Percentiles rank a stretch among this genome's conserved stretches.
Conservation (phyloP, 2,888 invertebrate genomes). For the Norana najaformis region DNA sequence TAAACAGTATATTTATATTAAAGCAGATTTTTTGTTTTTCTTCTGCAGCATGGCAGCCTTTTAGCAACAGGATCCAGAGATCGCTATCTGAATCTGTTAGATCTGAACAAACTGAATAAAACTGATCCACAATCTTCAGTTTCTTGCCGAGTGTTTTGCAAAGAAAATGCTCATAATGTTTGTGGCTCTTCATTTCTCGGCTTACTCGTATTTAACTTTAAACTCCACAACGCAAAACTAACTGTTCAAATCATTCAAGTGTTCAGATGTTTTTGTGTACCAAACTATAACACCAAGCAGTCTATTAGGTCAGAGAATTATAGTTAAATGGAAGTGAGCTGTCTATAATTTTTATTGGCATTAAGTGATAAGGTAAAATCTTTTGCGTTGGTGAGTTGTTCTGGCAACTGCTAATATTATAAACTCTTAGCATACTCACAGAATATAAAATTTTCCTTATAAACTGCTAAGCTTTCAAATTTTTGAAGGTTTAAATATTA, state of each 20-base stretch:
- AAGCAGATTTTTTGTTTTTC: neutral
- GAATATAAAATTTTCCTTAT: neutral
- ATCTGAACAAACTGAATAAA: conserved; percentile 51
- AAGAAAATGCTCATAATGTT: conserved; percentile 54
- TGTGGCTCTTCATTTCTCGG: conserved; percentile 8
- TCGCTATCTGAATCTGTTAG: conserved; percentile 53
- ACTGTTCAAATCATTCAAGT: neutral
- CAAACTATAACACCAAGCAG: neutral
- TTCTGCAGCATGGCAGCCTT: conserved; percentile 49
- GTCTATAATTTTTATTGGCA: neutral
- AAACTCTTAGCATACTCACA: neutral
- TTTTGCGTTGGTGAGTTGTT: neutral
- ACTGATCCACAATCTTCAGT: conserved; percentile 44
- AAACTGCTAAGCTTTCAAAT: neutral
- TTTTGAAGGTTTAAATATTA: neutral
- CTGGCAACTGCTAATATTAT: neutral
- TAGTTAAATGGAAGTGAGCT: neutral
- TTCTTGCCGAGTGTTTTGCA: conserved; percentile 35
- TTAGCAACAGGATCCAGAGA: conserved; percentile 56
- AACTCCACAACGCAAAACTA: neutral
- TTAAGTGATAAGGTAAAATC: neutral
- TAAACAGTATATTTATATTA: neutral
- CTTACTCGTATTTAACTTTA: neutral
- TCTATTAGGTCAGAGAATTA: neutral
- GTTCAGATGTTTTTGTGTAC: neutral